phyloP scores from a whole-genome alignment of 2,113 vertebrate genomes.

The Podocnemis expansa region DNA sequence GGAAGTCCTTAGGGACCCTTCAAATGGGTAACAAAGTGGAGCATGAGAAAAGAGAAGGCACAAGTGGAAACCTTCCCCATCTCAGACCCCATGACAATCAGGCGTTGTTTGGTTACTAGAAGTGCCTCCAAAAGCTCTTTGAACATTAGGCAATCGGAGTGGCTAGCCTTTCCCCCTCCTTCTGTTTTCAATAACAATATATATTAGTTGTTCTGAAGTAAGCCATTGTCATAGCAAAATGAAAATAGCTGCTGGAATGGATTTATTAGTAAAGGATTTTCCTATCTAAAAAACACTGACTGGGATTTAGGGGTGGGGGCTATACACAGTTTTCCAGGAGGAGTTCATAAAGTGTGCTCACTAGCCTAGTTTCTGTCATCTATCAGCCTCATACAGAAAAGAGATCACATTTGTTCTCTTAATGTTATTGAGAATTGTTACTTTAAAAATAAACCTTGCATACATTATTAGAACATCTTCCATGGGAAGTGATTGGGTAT shows the following conservation, averaged over 20 bases:
- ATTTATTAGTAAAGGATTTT: background rate
- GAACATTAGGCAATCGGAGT: background rate
- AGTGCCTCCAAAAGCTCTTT: background rate
- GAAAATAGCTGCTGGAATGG: background rate
- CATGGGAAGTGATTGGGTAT: background rate
- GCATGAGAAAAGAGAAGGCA: background rate
- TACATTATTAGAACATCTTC: background rate
- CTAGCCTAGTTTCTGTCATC: no score
- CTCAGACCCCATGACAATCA: background rate
- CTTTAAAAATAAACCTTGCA: no score
- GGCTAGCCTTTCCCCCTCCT: background rate
- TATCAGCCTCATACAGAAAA: no score
- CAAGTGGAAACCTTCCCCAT: background rate
- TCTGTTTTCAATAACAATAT: background rate
- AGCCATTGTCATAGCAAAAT: background rate
- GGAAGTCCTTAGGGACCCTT: background rate
- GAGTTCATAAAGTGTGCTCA: background rate
- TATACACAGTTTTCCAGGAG: constrained; percentile 6
- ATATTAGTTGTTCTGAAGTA: background rate
- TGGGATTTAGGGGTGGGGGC: background rate
- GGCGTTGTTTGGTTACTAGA: background rate
- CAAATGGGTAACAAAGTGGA: background rate
- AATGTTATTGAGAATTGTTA: no score
- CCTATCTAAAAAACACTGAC: background rate
- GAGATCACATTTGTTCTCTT: no score